Evolutionary conservation across 2,113 vertebrate genomes (phyloP), one percentile per base, ranked within the genome.

Genomic region (Brienomyrus longianalis): DNA sequence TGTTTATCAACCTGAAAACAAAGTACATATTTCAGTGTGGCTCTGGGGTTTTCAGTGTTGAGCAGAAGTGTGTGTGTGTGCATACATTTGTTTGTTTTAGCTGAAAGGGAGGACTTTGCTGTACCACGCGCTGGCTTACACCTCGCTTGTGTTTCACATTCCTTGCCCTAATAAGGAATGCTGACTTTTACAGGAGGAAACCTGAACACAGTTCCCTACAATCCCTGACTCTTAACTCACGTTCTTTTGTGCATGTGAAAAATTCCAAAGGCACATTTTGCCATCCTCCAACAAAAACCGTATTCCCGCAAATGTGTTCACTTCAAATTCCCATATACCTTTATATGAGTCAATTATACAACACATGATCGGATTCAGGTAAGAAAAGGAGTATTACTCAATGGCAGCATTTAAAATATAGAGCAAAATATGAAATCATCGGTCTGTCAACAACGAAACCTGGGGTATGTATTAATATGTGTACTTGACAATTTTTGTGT

Each of bases 151-250:
- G 90, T 91, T 93, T 93, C 52, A 92, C 93, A 95, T 95, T 95
- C 95, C 93, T 93, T 92, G 87, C 91, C 94, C 94, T 94, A 95
- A 93, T 95, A 94, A 89, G 93, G 93, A 88, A 93, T 91, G 93
- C 92, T 88, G 83, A 87, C 91, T 91, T 93, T 88, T 92, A 91
- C 91, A 91, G 91, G 87, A 48, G 74, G 86, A 90, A 83, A 54
- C 48, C 84, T 90, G 50, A 43, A 50, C 83, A 45, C 89, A 47
- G 91, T 88, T 93, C 84, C 89, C 31, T 88, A 80, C 74, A 35
- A 43, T 80, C 35, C 31, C 31, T 80, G 74, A 80, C 35, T 80
- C 48, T 86, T 51, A 86, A 86, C 74, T 80, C 21, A 5, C 1
- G 17, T 35, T 80, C 17, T 43, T 80, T 70, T 13, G 83, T 45